These are phyloP conservation scores for Narcine bancroftii DNA, from an alignment of 2,113 vertebrate species.

Conservation along the genomic window DNA sequence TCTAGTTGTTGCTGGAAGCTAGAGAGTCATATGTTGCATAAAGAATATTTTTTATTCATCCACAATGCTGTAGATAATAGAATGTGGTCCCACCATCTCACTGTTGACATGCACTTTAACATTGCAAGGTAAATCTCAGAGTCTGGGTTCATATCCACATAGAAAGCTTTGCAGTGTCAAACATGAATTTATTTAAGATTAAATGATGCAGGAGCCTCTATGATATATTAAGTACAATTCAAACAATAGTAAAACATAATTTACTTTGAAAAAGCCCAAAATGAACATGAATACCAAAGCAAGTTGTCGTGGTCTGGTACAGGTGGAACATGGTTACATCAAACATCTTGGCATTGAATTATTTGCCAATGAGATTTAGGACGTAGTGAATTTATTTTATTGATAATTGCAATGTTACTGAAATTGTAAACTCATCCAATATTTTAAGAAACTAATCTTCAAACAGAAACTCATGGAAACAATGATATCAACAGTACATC, in stretches of 20 bases:
- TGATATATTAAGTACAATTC: not conserved
- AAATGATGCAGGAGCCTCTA: not conserved
- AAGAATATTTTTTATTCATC: not conserved
- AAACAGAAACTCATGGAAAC: not conserved
- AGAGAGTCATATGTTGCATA: not conserved
- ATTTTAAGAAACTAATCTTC: too few relatives aligned
- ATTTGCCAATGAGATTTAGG: not conserved
- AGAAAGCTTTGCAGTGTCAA: not conserved
- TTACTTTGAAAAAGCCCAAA: not conserved
- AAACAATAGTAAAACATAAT: not conserved
- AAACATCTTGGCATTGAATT: not conserved
- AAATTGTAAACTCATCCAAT: too few relatives aligned
- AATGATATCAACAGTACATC: not conserved
- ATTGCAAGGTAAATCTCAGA: not conserved
- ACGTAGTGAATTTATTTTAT: too few relatives aligned
- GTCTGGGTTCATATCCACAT: not conserved
- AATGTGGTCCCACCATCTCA: not conserved
- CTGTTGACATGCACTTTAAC: not conserved
- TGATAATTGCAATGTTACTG: not conserved
- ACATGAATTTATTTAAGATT: not conserved
- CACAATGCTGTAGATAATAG: not conserved
- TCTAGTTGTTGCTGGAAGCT: not conserved
- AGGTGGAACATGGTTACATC: not conserved
- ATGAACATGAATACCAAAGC: not conserved
- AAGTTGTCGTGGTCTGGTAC: not conserved